phyloP scores from a whole-genome alignment of 2,888 invertebrate genomes.

The Tachina lurida region DNA sequence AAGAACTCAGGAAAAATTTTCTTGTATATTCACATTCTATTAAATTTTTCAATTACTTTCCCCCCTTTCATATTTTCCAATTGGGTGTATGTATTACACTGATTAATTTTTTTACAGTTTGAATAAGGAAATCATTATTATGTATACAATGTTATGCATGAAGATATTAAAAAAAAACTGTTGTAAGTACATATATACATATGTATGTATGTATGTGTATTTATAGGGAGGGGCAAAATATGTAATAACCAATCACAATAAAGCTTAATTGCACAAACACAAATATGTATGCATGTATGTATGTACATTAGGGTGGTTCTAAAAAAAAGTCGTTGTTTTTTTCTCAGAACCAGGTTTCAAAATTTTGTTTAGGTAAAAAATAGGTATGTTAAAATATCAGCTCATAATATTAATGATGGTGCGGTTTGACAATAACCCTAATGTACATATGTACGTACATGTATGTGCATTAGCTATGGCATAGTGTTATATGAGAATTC shows the following conservation, averaged over 20 bases:
- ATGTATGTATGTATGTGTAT: background rate
- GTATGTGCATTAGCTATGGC: too few species aligned
- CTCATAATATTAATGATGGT: too few species aligned
- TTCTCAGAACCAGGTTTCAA: too few species aligned
- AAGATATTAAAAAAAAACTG: constrained; percentile 47
- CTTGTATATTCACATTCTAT: background rate
- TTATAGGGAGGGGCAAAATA: constrained; percentile 53
- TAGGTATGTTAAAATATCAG: too few species aligned
- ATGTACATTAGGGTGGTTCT: background rate
- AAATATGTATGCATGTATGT: background rate
- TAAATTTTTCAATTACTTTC: background rate
- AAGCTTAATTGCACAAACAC: constrained; percentile 4
- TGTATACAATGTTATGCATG: constrained; percentile 42
- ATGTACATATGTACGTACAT: too few species aligned
- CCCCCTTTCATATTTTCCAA: constrained; percentile 4
- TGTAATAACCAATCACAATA: constrained; percentile 60
- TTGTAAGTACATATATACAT: constrained; percentile 21
- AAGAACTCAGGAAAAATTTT: too few species aligned
- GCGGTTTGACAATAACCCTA: too few species aligned
- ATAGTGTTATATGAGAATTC: too few species aligned
- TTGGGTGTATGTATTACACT: constrained; percentile 10
- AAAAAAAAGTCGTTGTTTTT: too few species aligned
- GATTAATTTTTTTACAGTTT: constrained; percentile 38
- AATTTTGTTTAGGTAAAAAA: too few species aligned
- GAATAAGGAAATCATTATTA: constrained; percentile 52